These are phyloP conservation scores for Mixornis gularis DNA, from an alignment of 2,113 vertebrate species.

Conservation along the genomic window DNA sequence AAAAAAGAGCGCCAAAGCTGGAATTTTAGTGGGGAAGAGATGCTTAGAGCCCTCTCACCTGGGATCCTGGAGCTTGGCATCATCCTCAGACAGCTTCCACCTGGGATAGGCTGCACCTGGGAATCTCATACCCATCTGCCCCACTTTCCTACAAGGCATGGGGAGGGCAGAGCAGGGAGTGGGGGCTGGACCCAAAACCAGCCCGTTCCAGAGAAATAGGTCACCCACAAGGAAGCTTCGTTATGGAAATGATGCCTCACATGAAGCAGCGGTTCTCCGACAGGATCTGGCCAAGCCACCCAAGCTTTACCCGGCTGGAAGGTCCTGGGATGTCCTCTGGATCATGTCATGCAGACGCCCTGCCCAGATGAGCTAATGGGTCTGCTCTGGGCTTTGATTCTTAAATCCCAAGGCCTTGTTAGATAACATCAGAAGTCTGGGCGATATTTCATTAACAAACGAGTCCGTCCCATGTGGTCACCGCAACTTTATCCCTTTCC, in stretches of 20 bases:
- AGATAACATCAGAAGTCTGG: neutral
- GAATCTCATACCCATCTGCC: neutral
- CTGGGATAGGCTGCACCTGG: accelerated
- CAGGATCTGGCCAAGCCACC: neutral
- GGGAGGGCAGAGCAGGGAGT: neutral
- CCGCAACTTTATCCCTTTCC: neutral
- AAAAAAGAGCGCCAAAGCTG: neutral
- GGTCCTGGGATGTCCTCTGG: neutral
- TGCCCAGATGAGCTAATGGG: neutral
- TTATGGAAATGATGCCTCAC: accelerated
- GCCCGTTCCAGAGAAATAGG: neutral
- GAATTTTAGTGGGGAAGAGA: neutral
- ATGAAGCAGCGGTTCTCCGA: neutral
- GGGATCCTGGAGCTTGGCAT: neutral
- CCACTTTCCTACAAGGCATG: neutral
- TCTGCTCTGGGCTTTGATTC: neutral
- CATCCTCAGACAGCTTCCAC: neutral
- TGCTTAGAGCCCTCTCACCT: neutral
- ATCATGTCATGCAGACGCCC: neutral
- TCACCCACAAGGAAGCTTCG: neutral
- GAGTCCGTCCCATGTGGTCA: neutral
- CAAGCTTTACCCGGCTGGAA: neutral
- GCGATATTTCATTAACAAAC: neutral
- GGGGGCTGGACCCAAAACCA: neutral
- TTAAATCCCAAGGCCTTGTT: neutral